Evolutionary conservation across 2,797 vertebrate genomes (phyloP).

Genomic region (Molothrus aeneus): DNA sequence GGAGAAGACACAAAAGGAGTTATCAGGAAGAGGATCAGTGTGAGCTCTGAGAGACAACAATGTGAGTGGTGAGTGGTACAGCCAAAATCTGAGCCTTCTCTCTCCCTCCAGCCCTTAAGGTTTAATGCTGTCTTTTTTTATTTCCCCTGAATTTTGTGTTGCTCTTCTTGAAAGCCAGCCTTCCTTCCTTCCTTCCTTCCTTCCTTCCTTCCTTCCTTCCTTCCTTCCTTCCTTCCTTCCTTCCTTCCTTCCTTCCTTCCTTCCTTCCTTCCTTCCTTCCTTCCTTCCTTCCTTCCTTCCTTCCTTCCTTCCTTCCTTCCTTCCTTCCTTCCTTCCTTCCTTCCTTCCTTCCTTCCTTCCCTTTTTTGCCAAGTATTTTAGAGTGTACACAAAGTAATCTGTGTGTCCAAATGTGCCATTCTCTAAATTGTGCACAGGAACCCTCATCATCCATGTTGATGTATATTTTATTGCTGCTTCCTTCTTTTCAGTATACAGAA

Average conservation of each 20-base stretch:
- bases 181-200: too few relatives aligned
- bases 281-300: too few relatives aligned
- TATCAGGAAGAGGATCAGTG: not conserved
- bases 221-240: not conserved
- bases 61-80: not conserved
- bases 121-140: not conserved
- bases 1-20: not conserved
- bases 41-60: not conserved
- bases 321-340: too few relatives aligned
- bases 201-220: too few relatives aligned
- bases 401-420: not conserved
- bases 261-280: too few relatives aligned
- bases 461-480: not conserved
- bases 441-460: not conserved
- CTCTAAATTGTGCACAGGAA: not conserved
- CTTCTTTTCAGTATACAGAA: not conserved
- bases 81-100: not conserved
- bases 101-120: not conserved
- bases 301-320: too few relatives aligned
- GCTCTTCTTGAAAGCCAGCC: not conserved
- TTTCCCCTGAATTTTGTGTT: not conserved
- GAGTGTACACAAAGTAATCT: not conserved
- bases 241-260: too few relatives aligned
- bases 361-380: not conserved
- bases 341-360: not conserved